Conservation (phyloP, 2,797 vertebrate genomes). For the Chiroxiphia lanceolata region DNA sequence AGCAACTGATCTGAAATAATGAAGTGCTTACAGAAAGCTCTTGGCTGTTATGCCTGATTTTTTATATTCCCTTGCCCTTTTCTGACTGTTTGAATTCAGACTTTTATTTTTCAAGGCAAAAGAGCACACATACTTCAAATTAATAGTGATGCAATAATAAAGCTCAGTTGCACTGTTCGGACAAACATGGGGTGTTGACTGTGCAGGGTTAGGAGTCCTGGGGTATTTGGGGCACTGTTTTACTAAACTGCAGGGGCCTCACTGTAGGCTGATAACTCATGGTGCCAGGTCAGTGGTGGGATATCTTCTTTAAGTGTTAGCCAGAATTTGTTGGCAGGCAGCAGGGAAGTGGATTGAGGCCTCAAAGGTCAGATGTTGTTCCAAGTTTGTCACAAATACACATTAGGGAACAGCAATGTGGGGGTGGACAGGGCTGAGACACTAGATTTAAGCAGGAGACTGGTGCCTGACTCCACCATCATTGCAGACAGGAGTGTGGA, state of each 20-base stretch:
- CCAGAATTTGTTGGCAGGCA: conserved; percentile 61
- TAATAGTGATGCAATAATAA: conserved; percentile 1
- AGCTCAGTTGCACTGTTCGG: background rate
- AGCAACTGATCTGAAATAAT: background rate
- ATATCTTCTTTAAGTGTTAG: conserved; percentile 56
- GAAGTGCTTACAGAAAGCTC: background rate
- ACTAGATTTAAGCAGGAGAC: background rate
- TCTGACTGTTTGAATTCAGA: background rate
- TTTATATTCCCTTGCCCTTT: background rate
- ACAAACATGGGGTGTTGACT: background rate
- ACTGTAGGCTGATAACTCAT: conserved; percentile 11
- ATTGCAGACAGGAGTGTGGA: background rate
- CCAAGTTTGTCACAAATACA: conserved; percentile 60
- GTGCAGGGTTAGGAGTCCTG: background rate
- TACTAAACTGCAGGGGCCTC: conserved; percentile 20
- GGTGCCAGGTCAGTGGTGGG: conserved; percentile 53
- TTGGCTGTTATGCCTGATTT: background rate
- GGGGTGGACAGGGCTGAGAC: background rate
- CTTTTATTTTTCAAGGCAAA: conserved; percentile 31
- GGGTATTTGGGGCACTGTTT: background rate
- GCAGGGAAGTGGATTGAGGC: conserved; percentile 24
- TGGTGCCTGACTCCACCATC: conserved; percentile 11
- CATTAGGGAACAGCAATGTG: background rate
- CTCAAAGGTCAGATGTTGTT: conserved; percentile 43
- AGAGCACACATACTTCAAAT: background rate